These are phyloP conservation scores for human DNA, from an alignment of 2,113 vertebrate genomes.

Conservation along the genomic window GRCh38 chr4:116499001-116499500, in stretches of 20 bases:
- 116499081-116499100: not conserved
- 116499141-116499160: not conserved
- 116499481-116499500: too few species aligned
- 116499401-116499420: too few species aligned
- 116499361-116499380: too few species aligned
- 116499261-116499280: too few species aligned
- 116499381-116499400: too few species aligned
- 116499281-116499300: fast-evolving
- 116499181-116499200: not conserved
- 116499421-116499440: too few species aligned
- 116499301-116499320: not conserved
- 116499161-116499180: not conserved
- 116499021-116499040: not conserved
- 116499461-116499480: not conserved
- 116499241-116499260: not conserved
- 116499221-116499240: not conserved
- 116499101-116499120: not conserved
- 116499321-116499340: too few species aligned
- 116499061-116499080: not conserved
- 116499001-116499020: not conserved
- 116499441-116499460: not conserved
- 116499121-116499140: not conserved
- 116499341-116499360: too few species aligned
- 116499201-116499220: not conserved
- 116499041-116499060: not conserved